These are phyloP conservation scores for Perca fluviatilis DNA, from an alignment of 2,113 vertebrate genomes.

Conservation along the genomic window DNA sequence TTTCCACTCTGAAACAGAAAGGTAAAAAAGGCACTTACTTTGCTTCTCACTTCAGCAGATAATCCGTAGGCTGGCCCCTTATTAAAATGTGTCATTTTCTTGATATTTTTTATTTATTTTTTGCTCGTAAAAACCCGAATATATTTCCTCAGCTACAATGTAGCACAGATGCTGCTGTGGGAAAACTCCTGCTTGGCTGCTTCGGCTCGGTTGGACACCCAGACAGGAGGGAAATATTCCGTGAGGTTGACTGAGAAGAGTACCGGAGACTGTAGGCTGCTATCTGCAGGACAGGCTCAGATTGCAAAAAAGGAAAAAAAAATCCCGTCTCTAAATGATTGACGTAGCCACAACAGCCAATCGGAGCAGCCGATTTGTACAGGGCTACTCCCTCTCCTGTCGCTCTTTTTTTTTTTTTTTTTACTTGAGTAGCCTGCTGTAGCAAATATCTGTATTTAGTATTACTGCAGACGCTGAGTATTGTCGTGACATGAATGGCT, in stretches of 20 bases:
- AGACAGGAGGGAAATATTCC: slow-evolving; percentile 36
- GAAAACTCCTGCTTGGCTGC: slow-evolving; percentile 5
- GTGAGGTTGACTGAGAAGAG: background rate
- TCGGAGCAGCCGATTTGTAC: slow-evolving; percentile 40
- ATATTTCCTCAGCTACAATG: slow-evolving; percentile 26
- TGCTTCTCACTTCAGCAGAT: slow-evolving; percentile 94
- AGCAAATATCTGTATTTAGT: no score
- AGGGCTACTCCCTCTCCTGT: background rate
- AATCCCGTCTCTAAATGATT: slow-evolving; percentile 21
- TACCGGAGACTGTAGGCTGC: background rate
- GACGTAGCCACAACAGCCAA: slow-evolving; percentile 63
- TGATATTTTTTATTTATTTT: background rate
- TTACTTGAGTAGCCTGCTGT: background rate
- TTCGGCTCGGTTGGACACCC: slow-evolving; percentile 8
- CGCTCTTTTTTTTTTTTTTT: background rate
- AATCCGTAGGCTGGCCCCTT: slow-evolving; percentile 94
- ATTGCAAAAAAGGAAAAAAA: background rate
- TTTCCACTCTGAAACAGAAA: background rate
- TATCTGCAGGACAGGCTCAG: background rate
- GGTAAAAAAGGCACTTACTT: slow-evolving; percentile 80
- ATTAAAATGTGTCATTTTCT: slow-evolving; percentile 93
- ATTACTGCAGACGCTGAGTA: no score
- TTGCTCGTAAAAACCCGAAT: background rate
- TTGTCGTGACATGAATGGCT: no score
- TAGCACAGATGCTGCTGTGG: background rate